A percentile compares a stretch with the other conserved stretches of the same genome.
These are phyloP conservation scores for Tyrannus savana DNA, from an alignment of 2,113 vertebrate genomes.

Conservation along the genomic window DNA sequence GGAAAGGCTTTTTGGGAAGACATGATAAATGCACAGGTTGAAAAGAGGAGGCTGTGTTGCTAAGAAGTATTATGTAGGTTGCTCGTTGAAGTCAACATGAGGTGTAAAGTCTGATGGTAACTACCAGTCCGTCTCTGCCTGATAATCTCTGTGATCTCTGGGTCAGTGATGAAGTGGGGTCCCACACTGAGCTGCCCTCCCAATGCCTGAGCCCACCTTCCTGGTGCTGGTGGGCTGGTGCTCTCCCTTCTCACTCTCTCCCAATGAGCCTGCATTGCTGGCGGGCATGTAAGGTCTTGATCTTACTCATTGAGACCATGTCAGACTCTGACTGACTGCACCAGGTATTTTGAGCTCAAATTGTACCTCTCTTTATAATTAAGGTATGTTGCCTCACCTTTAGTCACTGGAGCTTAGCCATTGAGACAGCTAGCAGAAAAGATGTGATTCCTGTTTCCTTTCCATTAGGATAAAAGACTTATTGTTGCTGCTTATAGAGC, in stretches of 20 bases:
- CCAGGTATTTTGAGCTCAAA: background rate
- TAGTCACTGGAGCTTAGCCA: background rate
- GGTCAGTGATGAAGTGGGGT: accelerated
- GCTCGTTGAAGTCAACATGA: background rate
- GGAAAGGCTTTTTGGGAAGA: background rate
- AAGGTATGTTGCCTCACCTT: background rate
- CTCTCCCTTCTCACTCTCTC: background rate
- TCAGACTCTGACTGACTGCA: background rate
- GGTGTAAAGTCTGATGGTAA: background rate
- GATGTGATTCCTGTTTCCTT: background rate
- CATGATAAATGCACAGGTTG: background rate
- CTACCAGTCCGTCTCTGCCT: background rate
- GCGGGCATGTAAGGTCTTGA: accelerated
- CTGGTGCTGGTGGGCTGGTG: background rate
- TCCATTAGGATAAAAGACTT: background rate
- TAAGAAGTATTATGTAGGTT: background rate
- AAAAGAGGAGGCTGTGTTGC: background rate
- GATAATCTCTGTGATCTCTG: background rate
- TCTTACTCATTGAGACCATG: accelerated
- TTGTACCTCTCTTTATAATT: background rate
- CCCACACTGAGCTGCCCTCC: accelerated
- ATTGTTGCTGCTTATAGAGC: background rate
- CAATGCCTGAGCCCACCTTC: background rate
- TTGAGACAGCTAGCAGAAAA: background rate
- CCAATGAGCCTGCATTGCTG: accelerated